Evolutionary conservation across 2,888 invertebrate species (phyloP).

Genomic region (Dasypogon diadema): DNA sequence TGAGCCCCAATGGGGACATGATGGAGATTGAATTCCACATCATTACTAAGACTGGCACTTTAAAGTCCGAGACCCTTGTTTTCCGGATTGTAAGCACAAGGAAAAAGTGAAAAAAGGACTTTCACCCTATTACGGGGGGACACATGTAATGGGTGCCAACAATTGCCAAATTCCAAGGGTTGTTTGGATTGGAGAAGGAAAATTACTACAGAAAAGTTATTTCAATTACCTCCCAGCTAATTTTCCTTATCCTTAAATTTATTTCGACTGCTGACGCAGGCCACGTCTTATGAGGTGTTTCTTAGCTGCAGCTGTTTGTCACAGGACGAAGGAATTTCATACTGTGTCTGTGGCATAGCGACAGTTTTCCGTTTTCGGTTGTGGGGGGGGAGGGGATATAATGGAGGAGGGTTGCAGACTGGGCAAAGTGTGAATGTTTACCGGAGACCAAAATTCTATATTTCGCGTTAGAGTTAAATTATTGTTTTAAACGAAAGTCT

Average conservation of each 20-base stretch:
- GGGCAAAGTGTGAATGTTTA: too few relatives aligned
- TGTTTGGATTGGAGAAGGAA: constrained; percentile 10
- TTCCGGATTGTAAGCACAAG: constrained; percentile 45
- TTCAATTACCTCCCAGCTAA: constrained; percentile 48
- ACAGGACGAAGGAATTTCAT: not conserved
- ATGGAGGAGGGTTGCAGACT: too few relatives aligned
- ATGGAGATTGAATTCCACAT: constrained; percentile 50
- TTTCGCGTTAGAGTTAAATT: too few relatives aligned
- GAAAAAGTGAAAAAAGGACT: constrained; percentile 29
- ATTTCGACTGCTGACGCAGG: constrained; percentile 47
- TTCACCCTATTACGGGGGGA: constrained; percentile 39
- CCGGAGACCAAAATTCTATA: too few relatives aligned
- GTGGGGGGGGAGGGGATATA: too few relatives aligned
- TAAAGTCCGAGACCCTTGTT: constrained; percentile 48
- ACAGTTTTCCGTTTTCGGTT: not conserved
- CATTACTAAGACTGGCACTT: constrained; percentile 49
- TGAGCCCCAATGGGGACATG: constrained; percentile 45
- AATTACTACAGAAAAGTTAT: constrained; percentile 43
- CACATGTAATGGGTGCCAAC: constrained; percentile 49
- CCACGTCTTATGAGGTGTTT: constrained; percentile 39
- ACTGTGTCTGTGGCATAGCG: not conserved
- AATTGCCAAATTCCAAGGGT: constrained; percentile 49
- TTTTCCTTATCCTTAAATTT: constrained; percentile 48
- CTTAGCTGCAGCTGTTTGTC: constrained; percentile 25
- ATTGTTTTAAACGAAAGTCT: too few relatives aligned